Evolutionary conservation across 2,888 invertebrate genomes (phyloP).

Genomic region (Heteromyza rotundicornis): DNA sequence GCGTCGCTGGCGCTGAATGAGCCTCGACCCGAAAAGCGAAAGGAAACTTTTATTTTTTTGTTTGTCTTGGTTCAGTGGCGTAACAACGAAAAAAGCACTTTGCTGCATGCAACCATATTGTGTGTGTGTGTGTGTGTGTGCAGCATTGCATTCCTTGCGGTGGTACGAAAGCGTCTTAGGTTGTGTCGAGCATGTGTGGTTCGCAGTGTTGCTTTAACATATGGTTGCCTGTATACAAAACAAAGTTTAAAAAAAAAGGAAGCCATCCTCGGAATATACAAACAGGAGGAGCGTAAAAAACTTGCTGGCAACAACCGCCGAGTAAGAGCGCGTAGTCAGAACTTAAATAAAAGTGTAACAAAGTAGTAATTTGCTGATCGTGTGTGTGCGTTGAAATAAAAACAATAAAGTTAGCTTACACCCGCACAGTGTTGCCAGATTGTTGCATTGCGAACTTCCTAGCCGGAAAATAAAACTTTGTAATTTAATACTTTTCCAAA

Average conservation of each 20-base stretch:
- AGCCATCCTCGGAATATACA: too few species aligned
- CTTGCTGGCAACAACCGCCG: too few species aligned
- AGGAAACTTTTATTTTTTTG: too few species aligned
- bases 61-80: too few species aligned
- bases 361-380: slow-evolving; percentile 21
- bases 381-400: slow-evolving; percentile 15
- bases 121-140: not conserved
- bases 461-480: not conserved
- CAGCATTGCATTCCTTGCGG: not conserved
- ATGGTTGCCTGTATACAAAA: slow-evolving; percentile 13
- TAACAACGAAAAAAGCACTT: too few species aligned
- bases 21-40: too few species aligned
- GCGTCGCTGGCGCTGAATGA: too few species aligned
- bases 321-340: slow-evolving; percentile 12
- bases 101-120: not conserved
- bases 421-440: slow-evolving; percentile 5
- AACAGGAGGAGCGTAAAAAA: too few species aligned
- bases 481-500: not conserved
- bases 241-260: not conserved
- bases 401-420: slow-evolving; percentile 26
- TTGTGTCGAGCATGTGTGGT: slow-evolving; percentile 8
- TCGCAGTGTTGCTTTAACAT: slow-evolving; percentile 7
- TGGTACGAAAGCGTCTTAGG: too few species aligned
- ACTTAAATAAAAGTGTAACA: slow-evolving; percentile 27
- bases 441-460: too few species aligned